Conservation (phyloP, 2,113 vertebrate species). For the Myodes glareolus region DNA sequence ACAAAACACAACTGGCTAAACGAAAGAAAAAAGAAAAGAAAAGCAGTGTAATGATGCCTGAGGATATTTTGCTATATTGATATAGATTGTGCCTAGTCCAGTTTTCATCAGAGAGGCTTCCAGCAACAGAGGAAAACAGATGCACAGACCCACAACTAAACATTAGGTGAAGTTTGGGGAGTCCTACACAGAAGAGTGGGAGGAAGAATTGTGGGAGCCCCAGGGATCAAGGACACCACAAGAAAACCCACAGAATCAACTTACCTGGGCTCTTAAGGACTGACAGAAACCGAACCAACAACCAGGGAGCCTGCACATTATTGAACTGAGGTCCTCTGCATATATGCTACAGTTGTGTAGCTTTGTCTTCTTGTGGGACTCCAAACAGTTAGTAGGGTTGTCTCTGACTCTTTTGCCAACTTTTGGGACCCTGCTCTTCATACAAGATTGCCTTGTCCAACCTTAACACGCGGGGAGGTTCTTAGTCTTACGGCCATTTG, state of each 20-base stretch:
- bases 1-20: background rate
- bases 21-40: fast-evolving
- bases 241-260: too few relatives aligned
- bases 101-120: background rate
- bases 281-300: background rate
- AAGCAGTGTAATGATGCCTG: background rate
- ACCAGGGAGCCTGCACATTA: background rate
- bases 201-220: background rate
- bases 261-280: too few relatives aligned
- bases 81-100: background rate
- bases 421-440: too few relatives aligned
- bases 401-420: too few relatives aligned
- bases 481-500: too few relatives aligned
- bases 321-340: background rate
- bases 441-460: too few relatives aligned
- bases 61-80: background rate
- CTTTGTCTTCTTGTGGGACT: background rate
- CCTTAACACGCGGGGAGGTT: too few relatives aligned
- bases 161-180: background rate
- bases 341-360: background rate
- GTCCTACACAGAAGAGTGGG: too few relatives aligned
- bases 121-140: background rate
- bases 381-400: background rate
- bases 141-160: background rate
- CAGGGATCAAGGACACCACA: too few relatives aligned